Base-by-base conservation (phyloP, 2,888 invertebrate genomes). In the Oligia strigilis region DNA sequence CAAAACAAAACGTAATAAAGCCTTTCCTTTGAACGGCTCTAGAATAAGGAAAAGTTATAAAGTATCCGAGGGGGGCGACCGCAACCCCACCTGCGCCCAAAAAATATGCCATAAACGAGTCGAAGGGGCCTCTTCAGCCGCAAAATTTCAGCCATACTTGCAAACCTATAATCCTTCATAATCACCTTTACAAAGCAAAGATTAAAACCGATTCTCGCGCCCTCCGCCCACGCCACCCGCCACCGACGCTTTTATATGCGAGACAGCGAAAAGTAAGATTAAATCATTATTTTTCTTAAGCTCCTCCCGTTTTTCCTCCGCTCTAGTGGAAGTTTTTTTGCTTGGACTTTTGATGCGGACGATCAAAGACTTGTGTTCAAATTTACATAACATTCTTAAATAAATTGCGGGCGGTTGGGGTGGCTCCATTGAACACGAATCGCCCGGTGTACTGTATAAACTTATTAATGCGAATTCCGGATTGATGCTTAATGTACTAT, bases 121-220 rank as follows among this genome's bases (percentile, higher is more conserved):
- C 93, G 92, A 92, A 93, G 94, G 94, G 93, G 93, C 90, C 93
- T 93, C 94, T 93, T 94, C 94, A 94, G 96, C 94, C 95, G 93
- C 94, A 94, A 96, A 96, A 96, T 95, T 97, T 96, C 96, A 94
- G 96, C 93, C 97, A 97, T 97, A 97, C 97, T 97, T 97, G 93
- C 96, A 96, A 97, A 97, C 97, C 97, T 97, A 97, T 97, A 97
- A 97, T 97, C 97, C 97, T 93, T 97, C 95, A 97, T 97, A 97
- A 97, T 97, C 97, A 97, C 97, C 97, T 97, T 97, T 97, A 97
- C 97, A 97, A 97, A 97, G 97, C 97, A 97, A 97, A 97, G 97
- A 97, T 97, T 97, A 97, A 97, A 97, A 97, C 95, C 97, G 96
- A 96, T 97, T 97, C 97, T 95, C 91, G 93, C 95, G 93, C 96